Conservation (phyloP, 1,140 invertebrate species). For the Branchinecta lynchi region DNA sequence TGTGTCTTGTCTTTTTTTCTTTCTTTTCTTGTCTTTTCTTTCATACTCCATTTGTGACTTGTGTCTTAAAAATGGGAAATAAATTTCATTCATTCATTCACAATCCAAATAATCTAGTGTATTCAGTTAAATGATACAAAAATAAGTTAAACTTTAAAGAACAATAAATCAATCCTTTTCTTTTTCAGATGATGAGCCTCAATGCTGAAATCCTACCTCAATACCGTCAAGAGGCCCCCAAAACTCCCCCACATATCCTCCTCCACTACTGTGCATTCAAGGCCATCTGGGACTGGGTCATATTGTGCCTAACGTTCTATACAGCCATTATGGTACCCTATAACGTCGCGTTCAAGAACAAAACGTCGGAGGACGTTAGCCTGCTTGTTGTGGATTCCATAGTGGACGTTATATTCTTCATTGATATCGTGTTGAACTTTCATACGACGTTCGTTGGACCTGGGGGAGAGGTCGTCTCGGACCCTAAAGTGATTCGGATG, state of each 20-base stretch:
- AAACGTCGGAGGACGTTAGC: conserved; percentile 95
- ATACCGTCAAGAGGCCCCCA: conserved; percentile 98
- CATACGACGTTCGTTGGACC: conserved; percentile 99
- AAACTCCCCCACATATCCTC: conserved; percentile 93
- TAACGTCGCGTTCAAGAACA: conserved; percentile 99
- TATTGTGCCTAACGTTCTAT: conserved; percentile 98
- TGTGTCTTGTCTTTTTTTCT: no score
- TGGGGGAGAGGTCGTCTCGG: conserved; percentile 92
- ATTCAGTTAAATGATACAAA: no score
- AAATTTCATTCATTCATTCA: no score
- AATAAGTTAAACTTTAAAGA: no score
- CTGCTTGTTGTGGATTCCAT: conserved; percentile 94
- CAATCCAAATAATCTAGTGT: no score
- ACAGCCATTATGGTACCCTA: conserved; percentile 99
- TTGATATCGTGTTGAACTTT: conserved; percentile 99
- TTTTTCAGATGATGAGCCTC: conserved; percentile 78
- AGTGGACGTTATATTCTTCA: conserved; percentile 99
- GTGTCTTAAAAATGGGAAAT: no score
- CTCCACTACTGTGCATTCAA: conserved; percentile 93
- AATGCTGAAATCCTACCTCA: conserved; percentile 95
- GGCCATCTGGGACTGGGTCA: conserved; percentile 99
- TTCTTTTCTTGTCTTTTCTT: no score
- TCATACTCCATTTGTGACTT: no score
- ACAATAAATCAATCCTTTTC: background rate
- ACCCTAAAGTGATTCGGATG: conserved; percentile 92